Conservation (phyloP, 1,140 invertebrate species). For the Oncopeltus fasciatus region DNA sequence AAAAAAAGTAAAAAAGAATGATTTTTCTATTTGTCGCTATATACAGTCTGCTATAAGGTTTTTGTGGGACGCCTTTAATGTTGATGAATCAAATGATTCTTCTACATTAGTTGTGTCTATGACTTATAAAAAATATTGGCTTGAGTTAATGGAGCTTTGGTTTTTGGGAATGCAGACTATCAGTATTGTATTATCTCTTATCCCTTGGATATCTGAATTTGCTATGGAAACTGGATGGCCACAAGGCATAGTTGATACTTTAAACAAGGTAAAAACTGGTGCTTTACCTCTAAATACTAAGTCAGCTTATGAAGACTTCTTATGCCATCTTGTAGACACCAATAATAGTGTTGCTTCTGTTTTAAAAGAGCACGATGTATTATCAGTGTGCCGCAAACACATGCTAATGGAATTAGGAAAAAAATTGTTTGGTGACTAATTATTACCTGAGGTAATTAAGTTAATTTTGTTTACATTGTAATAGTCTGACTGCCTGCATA, state of each 20-base stretch:
- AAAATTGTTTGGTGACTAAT: constrained; percentile 48
- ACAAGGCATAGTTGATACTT: constrained; percentile 64
- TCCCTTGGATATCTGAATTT: constrained; percentile 82
- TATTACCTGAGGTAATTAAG: background rate
- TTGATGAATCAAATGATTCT: constrained; percentile 72
- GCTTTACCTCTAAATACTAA: constrained; percentile 67
- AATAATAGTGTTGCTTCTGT: constrained; percentile 58
- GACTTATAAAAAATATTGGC: constrained; percentile 73
- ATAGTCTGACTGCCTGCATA: background rate
- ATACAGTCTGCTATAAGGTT: constrained; percentile 77
- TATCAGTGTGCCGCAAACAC: constrained; percentile 70
- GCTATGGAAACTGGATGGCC: constrained; percentile 83
- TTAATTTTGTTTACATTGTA: background rate
- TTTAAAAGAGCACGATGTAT: constrained; percentile 65
- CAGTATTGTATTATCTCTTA: constrained; percentile 55
- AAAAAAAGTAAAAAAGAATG: constrained; percentile 65
- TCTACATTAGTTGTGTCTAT: constrained; percentile 65
- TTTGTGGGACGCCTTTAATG: constrained; percentile 79
- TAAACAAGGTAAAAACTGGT: constrained; percentile 62
- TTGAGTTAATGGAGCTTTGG: constrained; percentile 79
- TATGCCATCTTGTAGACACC: constrained; percentile 68
- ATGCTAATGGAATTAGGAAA: constrained; percentile 77
- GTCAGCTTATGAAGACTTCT: constrained; percentile 77
- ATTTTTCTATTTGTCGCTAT: constrained; percentile 74
- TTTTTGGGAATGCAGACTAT: constrained; percentile 87